Conservation (phyloP, 2,797 vertebrate genomes). For the Rhabdomys pumilio region DNA sequence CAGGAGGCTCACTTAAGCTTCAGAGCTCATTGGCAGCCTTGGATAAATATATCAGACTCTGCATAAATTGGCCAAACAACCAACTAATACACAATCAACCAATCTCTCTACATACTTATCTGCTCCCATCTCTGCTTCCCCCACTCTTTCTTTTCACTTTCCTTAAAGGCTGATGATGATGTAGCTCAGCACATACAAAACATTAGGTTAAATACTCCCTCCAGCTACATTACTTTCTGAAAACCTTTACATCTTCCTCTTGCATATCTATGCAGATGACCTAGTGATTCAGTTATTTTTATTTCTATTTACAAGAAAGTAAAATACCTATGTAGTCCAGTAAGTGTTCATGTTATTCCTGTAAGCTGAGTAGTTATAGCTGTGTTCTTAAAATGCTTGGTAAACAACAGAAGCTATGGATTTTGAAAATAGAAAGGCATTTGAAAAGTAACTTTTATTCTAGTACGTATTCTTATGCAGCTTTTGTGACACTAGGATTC, state of each 20-base stretch:
- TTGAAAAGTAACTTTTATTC: constrained; percentile 61
- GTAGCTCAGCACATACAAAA: neutral
- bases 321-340: constrained; percentile 37
- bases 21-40: neutral
- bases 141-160: neutral
- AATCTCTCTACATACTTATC: neutral
- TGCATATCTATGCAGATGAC: neutral
- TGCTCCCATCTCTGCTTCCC: neutral
- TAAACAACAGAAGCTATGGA: constrained; percentile 62
- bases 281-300: constrained; percentile 15
- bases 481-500: constrained; percentile 16
- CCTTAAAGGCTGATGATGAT: neutral
- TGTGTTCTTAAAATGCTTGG: constrained; percentile 62
- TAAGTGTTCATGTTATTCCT: constrained; percentile 53
- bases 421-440: constrained; percentile 66
- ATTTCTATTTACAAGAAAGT: constrained; percentile 18
- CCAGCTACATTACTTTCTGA: neutral
- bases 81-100: neutral
- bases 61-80: neutral
- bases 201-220: neutral
- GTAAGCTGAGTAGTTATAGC: constrained; percentile 46
- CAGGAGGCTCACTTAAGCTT: neutral
- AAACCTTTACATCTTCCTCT: constrained; percentile 32
- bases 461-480: constrained; percentile 36
- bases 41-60: neutral